These are phyloP conservation scores for Phocoena phocoena DNA, from an alignment of 2,113 vertebrate species.

Conservation along the genomic window DNA sequence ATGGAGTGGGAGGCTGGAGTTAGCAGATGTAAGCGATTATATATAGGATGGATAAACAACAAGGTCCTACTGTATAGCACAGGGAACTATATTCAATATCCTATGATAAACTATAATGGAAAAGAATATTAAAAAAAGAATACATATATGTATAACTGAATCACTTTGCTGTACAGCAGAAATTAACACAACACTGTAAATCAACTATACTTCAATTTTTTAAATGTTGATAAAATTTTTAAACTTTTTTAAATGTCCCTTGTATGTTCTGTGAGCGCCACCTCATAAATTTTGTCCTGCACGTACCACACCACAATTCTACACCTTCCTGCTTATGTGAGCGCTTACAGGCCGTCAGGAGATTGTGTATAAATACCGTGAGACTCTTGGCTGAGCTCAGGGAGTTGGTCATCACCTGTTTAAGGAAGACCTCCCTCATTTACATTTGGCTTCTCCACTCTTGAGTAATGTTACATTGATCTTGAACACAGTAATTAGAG, in stretches of 20 bases:
- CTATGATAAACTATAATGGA: not conserved
- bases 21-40: not conserved
- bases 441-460: slow-evolving; percentile 68
- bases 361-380: not conserved
- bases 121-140: not conserved
- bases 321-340: not conserved
- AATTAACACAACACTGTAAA: not conserved
- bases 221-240: not conserved
- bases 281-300: not conserved
- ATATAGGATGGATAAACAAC: not conserved
- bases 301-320: not conserved
- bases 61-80: not conserved
- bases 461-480: slow-evolving; percentile 71
- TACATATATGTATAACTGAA: not conserved
- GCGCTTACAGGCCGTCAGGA: not conserved
- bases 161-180: not conserved
- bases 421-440: slow-evolving; percentile 33
- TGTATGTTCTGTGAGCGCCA: not conserved
- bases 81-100: not conserved
- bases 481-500: slow-evolving; percentile 54
- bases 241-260: not conserved
- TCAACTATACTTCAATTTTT: not conserved
- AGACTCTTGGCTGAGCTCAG: not conserved
- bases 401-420: not conserved
- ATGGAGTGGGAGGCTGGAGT: not conserved